These are phyloP conservation scores for Rhabdomys pumilio DNA, from an alignment of 2,797 vertebrate genomes.

Conservation along the genomic window DNA sequence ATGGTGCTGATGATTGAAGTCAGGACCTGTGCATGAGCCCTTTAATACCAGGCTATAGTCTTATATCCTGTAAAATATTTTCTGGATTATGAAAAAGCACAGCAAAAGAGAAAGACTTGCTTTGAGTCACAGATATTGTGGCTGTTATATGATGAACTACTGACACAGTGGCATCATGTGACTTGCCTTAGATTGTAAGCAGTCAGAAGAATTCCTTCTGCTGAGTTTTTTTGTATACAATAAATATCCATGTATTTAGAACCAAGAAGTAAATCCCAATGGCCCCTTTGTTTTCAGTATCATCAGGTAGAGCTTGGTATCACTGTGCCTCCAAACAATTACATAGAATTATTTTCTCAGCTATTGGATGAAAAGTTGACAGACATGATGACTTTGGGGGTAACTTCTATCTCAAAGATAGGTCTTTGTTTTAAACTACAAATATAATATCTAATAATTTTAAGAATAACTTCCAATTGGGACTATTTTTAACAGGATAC, in stretches of 20 bases:
- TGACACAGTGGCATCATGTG: background rate
- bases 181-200: background rate
- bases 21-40: background rate
- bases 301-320: constrained; percentile 26
- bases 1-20: background rate
- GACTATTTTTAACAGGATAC: constrained; percentile 42
- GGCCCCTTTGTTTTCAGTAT: background rate
- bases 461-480: background rate
- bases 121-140: background rate
- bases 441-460: background rate
- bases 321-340: background rate
- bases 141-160: background rate
- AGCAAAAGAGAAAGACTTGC: constrained; percentile 30
- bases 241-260: constrained; percentile 36
- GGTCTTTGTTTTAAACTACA: constrained; percentile 9
- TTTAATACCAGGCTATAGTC: background rate
- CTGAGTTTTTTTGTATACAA: background rate
- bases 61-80: constrained; percentile 3
- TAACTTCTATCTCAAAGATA: constrained; percentile 41
- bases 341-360: constrained; percentile 16
- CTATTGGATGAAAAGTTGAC: background rate
- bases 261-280: background rate
- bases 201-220: background rate
- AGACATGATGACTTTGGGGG: background rate
- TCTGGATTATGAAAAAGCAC: background rate